phyloP scores from a whole-genome alignment of 1,140 invertebrate species.

The Drosophila tsacasi region DNA sequence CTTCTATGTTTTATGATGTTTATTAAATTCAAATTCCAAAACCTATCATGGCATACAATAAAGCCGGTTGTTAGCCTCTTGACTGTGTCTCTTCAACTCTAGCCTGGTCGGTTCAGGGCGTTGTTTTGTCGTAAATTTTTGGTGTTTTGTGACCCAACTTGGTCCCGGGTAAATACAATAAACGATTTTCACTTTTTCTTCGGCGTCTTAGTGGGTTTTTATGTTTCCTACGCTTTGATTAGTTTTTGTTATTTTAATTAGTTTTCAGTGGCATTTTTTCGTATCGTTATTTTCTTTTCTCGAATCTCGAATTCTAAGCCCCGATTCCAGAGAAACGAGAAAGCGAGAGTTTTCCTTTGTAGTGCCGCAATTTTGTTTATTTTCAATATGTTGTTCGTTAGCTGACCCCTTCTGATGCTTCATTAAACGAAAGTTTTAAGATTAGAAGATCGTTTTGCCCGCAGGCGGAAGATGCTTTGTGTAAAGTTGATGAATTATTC shows the following conservation, averaged over 20 bases:
- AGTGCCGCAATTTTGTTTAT: conserved; percentile 35
- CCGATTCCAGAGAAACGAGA: conserved; percentile 37
- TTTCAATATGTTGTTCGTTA: conserved; percentile 23
- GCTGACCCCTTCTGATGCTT: conserved; percentile 28
- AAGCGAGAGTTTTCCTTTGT: conserved; percentile 54
- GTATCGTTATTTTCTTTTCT: conserved; percentile 29
- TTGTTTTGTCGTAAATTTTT: conserved; percentile 52
- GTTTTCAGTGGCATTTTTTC: conserved; percentile 51
- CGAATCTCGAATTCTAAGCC: conserved; percentile 45
- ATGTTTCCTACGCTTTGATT: conserved; percentile 44
- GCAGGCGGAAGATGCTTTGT: conserved; percentile 1
- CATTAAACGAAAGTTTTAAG: conserved; percentile 47
- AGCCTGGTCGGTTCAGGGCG: conserved; percentile 9
- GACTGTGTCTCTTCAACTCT: conserved; percentile 1
- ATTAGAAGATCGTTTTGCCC: conserved; percentile 38
- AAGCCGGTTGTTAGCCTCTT: conserved; percentile 18
- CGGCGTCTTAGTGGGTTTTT: conserved; percentile 25
- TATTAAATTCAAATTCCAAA: conserved; percentile 54
- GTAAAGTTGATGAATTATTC: conserved; percentile 36
- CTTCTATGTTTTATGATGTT: conserved; percentile 40
- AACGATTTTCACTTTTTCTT: conserved; percentile 51
- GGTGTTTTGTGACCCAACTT: conserved; percentile 26
- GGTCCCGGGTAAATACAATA: conserved; percentile 33
- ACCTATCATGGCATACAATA: conserved; percentile 36
- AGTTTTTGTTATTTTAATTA: conserved; percentile 54